These are phyloP conservation scores for Arnoldichthys spilopterus DNA, from an alignment of 2,797 vertebrate genomes.

Conservation along the genomic window DNA sequence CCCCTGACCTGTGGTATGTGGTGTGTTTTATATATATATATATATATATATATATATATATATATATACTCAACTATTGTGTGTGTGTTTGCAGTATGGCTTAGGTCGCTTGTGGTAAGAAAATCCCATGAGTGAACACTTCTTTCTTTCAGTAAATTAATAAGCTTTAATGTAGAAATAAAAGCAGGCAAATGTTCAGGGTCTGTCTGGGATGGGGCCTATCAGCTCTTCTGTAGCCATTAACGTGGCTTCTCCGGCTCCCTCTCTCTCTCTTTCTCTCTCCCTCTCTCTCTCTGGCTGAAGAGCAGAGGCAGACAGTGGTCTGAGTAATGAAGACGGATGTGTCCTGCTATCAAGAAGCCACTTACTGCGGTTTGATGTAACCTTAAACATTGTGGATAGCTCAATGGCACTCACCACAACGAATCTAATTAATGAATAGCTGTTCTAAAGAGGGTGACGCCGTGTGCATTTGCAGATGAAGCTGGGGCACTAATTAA, in stretches of 20 bases:
- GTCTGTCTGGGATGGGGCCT: constrained; percentile 89
- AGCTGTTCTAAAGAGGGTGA: constrained; percentile 87
- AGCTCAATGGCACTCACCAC: constrained; percentile 92
- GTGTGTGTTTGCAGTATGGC: background rate
- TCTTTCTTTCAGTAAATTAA: constrained; percentile 84
- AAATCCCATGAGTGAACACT: constrained; percentile 68
- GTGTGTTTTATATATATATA: no score
- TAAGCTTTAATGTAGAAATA: constrained; percentile 85
- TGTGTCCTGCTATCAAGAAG: constrained; percentile 94
- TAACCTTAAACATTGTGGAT: constrained; percentile 97
- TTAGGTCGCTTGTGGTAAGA: constrained; percentile 13
- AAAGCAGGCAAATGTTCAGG: constrained; percentile 92
- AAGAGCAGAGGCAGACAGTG: constrained; percentile 87
- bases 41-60: no score
- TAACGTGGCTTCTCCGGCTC: constrained; percentile 76
- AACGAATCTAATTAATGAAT: constrained; percentile 97
- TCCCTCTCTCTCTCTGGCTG: constrained; percentile 78
- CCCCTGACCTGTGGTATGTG: no score
- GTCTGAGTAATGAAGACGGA: constrained; percentile 97
- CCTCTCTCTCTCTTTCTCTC: constrained; percentile 68
- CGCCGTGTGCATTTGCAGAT: constrained; percentile 90
- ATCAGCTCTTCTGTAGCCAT: constrained; percentile 87
- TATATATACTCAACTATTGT: background rate
- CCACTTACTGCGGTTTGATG: constrained; percentile 94
- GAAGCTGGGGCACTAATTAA: constrained; percentile 89